phyloP scores from a whole-genome alignment of 2,888 invertebrate species.

The Cryptocephalus moraei region DNA sequence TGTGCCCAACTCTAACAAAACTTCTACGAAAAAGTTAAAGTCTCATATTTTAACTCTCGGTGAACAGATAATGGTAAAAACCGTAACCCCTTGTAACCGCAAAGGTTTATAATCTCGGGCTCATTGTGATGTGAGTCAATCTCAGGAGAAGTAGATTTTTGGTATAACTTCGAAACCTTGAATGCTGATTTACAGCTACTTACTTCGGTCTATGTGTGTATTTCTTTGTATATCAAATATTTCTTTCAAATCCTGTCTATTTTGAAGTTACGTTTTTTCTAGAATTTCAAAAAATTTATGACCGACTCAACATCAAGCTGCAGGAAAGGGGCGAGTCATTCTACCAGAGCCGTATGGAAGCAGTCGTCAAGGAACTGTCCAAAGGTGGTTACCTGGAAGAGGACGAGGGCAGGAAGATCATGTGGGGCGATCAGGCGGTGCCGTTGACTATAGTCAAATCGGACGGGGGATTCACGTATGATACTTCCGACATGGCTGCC shows the following conservation, averaged over 20 bases:
- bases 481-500: slow-evolving; percentile 95
- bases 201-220: no score
- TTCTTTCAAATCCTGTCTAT: background rate
- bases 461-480: slow-evolving; percentile 95
- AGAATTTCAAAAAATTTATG: slow-evolving; percentile 87
- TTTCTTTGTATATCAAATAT: background rate
- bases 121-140: no score
- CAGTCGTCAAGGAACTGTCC: slow-evolving; percentile 51
- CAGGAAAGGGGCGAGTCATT: slow-evolving; percentile 91
- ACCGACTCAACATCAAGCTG: slow-evolving; percentile 66
- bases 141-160: no score
- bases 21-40: no score
- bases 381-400: slow-evolving; percentile 59
- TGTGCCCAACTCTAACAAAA: no score
- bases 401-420: slow-evolving; percentile 73
- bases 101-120: no score
- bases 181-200: no score
- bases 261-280: slow-evolving; percentile 11
- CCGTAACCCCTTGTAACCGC: no score
- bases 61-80: no score
- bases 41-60: no score
- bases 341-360: slow-evolving; percentile 86
- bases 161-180: no score
- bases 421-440: slow-evolving; percentile 58
- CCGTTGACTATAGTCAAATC: slow-evolving; percentile 94